These are phyloP conservation scores for Vidua chalybeata DNA, from an alignment of 2,113 vertebrate species.

Conservation along the genomic window DNA sequence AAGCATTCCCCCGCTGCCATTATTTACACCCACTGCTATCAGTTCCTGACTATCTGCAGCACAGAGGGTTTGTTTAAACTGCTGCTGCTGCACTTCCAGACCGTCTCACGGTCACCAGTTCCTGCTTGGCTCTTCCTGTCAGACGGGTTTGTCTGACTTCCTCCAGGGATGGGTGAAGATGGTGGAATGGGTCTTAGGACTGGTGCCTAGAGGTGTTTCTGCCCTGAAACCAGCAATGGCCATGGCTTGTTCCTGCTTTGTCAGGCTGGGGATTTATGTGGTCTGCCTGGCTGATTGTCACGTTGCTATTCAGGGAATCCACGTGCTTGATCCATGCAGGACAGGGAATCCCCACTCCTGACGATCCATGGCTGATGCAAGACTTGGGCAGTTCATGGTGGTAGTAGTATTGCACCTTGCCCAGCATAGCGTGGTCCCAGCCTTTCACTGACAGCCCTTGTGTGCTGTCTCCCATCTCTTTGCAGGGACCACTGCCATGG, in stretches of 20 bases:
- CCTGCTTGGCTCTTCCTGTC: not conserved
- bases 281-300: not conserved
- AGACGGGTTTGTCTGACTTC: not conserved
- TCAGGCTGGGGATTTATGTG: not conserved
- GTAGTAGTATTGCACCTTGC: accelerated
- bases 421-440: not conserved
- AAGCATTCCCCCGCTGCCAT: not conserved
- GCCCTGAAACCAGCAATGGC: accelerated
- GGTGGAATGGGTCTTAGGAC: not conserved
- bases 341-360: not conserved
- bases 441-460: not conserved
- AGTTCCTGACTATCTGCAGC: constrained; percentile 33
- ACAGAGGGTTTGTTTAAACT: constrained; percentile 31
- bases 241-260: not conserved
- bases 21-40: not conserved
- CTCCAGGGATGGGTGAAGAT: not conserved
- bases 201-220: not conserved
- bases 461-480: not conserved
- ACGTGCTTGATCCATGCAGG: not conserved
- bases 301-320: not conserved
- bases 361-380: accelerated
- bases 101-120: not conserved
- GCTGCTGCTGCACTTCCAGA: not conserved
- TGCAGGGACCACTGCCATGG: not conserved
- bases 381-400: not conserved